A percentile compares a stretch with the other conserved stretches of the same genome.
Conservation (phyloP, 2,888 invertebrate genomes). For the Tortricodes alternella region DNA sequence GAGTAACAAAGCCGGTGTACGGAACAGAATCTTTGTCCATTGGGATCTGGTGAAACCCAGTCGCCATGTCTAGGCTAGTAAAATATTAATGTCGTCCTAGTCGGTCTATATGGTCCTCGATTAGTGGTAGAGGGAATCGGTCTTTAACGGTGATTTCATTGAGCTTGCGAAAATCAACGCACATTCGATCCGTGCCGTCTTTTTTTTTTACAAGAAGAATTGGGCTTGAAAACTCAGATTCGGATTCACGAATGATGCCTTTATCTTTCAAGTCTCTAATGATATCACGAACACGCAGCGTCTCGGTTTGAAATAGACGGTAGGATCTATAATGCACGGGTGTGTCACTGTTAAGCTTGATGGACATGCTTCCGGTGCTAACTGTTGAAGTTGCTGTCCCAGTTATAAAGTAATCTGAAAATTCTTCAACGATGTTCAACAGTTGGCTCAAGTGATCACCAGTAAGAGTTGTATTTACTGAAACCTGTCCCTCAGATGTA, state of each 20-base stretch:
- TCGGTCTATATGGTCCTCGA: constrained; percentile 11
- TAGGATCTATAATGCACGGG: constrained; percentile 39
- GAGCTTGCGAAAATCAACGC: constrained; percentile 11
- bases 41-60: constrained; percentile 14
- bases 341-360: constrained; percentile 31
- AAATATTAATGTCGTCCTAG: constrained; percentile 7
- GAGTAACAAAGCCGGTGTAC: constrained; percentile 21
- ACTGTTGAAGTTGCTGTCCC: constrained; percentile 40
- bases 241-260: constrained; percentile 15
- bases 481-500: too few species aligned
- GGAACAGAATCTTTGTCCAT: constrained; percentile 12
- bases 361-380: constrained; percentile 38
- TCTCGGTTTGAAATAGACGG: constrained; percentile 27
- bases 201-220: constrained; percentile 40
- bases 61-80: constrained; percentile 13
- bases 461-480: constrained; percentile 19
- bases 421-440: constrained; percentile 28
- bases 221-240: constrained; percentile 39
- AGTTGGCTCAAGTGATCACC: constrained; percentile 1
- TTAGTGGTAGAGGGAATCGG: constrained; percentile 15
- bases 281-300: constrained; percentile 9
- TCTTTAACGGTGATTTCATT: constrained; percentile 11
- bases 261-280: constrained; percentile 18
- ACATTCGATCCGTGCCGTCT: constrained; percentile 14
- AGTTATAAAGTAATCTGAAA: constrained; percentile 32